Percentiles rank a stretch among this genome's conserved stretches.
Evolutionary conservation across 2,113 vertebrate genomes (phyloP).

Genomic region (Gallinago undulata): DNA sequence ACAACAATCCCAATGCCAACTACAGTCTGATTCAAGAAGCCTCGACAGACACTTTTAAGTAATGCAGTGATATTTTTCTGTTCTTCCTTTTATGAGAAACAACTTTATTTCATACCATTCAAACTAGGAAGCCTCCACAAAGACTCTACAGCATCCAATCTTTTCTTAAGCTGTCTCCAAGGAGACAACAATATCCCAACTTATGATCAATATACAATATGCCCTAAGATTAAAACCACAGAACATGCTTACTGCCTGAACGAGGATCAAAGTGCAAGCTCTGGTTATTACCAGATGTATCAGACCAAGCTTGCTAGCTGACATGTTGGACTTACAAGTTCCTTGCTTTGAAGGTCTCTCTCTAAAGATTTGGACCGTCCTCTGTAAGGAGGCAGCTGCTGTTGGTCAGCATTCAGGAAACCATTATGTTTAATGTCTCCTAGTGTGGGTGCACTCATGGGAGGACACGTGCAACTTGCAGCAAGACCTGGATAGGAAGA

Average conservation of each 20-base stretch:
- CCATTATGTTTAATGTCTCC: neutral
- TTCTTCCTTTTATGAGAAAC: neutral
- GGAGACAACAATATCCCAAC: neutral
- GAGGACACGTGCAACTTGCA: neutral
- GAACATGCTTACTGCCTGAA: neutral
- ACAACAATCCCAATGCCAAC: neutral
- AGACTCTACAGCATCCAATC: neutral
- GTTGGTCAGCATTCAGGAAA: neutral
- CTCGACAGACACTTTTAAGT: neutral
- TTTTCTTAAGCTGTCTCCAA: neutral
- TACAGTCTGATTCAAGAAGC: neutral
- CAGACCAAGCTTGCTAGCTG: neutral
- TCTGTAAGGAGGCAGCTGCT: neutral
- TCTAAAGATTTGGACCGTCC: conserved; percentile 30
- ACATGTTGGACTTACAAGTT: neutral
- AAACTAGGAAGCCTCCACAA: neutral
- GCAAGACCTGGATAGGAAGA: neutral
- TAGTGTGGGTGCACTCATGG: neutral
- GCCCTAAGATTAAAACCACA: neutral
- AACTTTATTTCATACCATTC: neutral
- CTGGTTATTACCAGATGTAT: neutral
- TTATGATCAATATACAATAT: neutral
- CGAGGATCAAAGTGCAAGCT: neutral
- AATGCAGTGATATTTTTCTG: neutral
- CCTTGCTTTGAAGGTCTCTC: neutral